Evolutionary conservation across 2,797 vertebrate genomes (phyloP), one percentile per base, ranked within the genome.

Genomic region (Anas capensis): DNA sequence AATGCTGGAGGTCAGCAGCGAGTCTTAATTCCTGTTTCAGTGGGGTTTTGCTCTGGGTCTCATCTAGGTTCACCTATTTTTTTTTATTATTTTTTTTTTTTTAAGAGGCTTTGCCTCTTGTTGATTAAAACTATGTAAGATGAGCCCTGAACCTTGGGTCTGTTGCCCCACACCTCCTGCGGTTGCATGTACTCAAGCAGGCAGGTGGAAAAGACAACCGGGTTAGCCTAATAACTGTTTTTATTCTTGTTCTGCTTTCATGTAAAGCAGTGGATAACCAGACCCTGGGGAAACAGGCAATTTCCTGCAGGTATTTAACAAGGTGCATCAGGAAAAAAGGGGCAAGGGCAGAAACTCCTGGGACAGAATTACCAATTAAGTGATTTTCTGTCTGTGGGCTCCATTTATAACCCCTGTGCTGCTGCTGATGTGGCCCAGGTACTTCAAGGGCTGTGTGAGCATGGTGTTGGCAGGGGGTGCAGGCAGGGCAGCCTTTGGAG

Each of bases 281-380:
- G 71, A 49, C 72, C 71, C n/a, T 4, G 16, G 84, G 84, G 79
- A 93, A 81, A n/a, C 21, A 65, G 64, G 60, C 72, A 80, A 78
- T 92, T 95, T 95, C 95, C 89, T 94, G 77, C 44, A 69, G 72
- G 92, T 60, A 54, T 90, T 95, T 93, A 91, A 91, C 82, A 88
- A 93, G 90, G 64, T 86, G 76, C 31, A 76, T 70, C 70, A 94
- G 73, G 49, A 87, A 90, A 79, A 93, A 91, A 4, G 15, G 72
- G 68, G 33, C 46, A 51, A 48, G 42, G 60, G 49, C 58, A 87
- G 69, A 1, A 3, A 40, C 56, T 86, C 44, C 6, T 8, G 40
- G 34, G 54, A 40, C 53, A 70, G 69, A 82, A 68, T 58, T 64
- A 60, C 56, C 36, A 20, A 4, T 1, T 4, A 62, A 79, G 66